phyloP scores from a whole-genome alignment of 2,797 vertebrate species.

The Aselliscus stoliczkanus region DNA sequence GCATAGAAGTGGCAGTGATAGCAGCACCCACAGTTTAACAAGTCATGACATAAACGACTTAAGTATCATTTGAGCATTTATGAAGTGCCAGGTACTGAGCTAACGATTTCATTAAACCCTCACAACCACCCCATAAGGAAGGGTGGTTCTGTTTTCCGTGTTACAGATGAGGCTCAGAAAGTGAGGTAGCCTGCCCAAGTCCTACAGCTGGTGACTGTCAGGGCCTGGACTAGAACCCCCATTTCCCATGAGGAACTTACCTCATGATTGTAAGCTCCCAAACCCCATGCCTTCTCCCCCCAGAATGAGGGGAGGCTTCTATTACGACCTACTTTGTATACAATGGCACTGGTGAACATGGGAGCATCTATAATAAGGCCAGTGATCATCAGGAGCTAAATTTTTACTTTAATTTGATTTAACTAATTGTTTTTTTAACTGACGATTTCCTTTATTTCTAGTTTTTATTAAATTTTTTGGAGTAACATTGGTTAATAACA shows the following conservation, averaged over 20 bases:
- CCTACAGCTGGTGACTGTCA: neutral
- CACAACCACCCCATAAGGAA: neutral
- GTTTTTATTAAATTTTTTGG: too few relatives aligned
- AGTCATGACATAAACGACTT: neutral
- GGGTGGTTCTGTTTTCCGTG: neutral
- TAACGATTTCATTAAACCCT: neutral
- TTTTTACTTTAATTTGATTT: neutral
- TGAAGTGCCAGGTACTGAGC: neutral
- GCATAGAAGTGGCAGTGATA: rapidly evolving
- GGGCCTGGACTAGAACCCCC: neutral
- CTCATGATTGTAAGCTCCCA: neutral
- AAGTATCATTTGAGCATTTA: neutral
- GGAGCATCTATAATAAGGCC: neutral
- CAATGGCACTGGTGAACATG: rapidly evolving
- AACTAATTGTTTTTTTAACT: too few relatives aligned
- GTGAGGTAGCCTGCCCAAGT: neutral
- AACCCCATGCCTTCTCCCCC: neutral
- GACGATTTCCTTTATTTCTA: too few relatives aligned
- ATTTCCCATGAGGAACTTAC: neutral
- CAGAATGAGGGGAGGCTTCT: neutral
- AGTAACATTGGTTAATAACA: too few relatives aligned
- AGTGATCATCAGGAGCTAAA: neutral
- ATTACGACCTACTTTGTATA: too few relatives aligned
- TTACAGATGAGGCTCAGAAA: neutral
- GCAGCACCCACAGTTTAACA: neutral